Percentiles rank a stretch among this genome's conserved stretches.
Evolutionary conservation across 2,888 invertebrate genomes (phyloP).

Genomic region (Drosophila atripex): DNA sequence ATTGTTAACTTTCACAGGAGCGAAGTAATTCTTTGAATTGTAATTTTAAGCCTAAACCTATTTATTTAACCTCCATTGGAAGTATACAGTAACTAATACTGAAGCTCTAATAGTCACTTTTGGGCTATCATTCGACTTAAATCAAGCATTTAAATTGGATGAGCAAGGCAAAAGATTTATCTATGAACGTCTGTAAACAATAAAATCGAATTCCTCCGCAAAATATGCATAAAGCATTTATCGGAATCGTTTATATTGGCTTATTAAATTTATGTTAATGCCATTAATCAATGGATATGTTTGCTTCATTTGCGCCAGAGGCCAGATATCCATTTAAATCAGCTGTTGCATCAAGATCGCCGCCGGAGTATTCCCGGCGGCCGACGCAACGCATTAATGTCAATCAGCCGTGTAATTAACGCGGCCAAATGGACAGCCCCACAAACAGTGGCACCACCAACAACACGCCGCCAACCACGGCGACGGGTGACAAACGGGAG

Average conservation of each 20-base stretch:
- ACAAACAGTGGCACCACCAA: conserved; percentile 13
- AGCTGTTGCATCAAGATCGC: conserved; percentile 54
- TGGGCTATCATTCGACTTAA: conserved; percentile 13
- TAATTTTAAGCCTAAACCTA: neutral
- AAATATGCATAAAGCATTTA: conserved; percentile 38
- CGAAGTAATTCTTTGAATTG: conserved; percentile 4
- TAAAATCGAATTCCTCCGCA: neutral
- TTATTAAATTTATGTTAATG: conserved; percentile 58
- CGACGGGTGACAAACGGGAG: conserved; percentile 49
- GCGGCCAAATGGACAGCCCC: conserved; percentile 45
- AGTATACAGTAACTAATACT: neutral
- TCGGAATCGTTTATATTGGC: conserved; percentile 51
- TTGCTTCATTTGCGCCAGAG: conserved; percentile 30
- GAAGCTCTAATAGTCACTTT: conserved; percentile 9
- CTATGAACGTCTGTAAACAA: conserved; percentile 14
- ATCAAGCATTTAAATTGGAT: conserved; percentile 15
- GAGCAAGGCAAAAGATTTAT: conserved; percentile 12
- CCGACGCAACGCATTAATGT: conserved; percentile 60
- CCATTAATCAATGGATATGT: conserved; percentile 59
- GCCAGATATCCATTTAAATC: conserved; percentile 35
- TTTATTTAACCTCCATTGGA: neutral
- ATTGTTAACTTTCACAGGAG: conserved; percentile 2
- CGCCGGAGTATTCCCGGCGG: conserved; percentile 20
- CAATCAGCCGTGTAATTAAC: conserved; percentile 72
- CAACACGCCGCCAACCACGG: neutral